Percentiles rank a stretch among this genome's conserved stretches.
phyloP scores from a whole-genome alignment of 2,888 invertebrate species.

The Andrena praecox region DNA sequence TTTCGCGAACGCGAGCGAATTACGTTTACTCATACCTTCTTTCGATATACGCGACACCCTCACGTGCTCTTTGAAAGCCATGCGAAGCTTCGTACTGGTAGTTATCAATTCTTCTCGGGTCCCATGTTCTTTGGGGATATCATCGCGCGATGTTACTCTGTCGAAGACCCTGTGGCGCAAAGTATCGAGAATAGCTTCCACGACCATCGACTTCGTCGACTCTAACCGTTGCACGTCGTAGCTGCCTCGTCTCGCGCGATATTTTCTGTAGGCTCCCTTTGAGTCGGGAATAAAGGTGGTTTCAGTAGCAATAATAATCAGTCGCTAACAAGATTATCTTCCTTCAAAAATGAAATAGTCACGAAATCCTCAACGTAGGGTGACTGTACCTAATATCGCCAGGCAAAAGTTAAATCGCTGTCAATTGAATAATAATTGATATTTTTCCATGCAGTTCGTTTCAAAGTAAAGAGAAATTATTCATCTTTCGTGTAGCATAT shows the following conservation, averaged over 20 bases:
- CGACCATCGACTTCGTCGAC: slow-evolving; percentile 66
- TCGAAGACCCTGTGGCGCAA: slow-evolving; percentile 71
- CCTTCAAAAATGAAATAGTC: no score
- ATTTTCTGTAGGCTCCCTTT: slow-evolving; percentile 67
- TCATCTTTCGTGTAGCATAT: no score
- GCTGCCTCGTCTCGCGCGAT: slow-evolving; percentile 51
- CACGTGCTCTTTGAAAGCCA: slow-evolving; percentile 69
- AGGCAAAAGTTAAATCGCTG: no score
- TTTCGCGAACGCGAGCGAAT: background rate
- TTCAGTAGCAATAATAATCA: background rate
- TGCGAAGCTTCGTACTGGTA: slow-evolving; percentile 66
- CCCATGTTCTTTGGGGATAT: slow-evolving; percentile 72
- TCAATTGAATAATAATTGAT: no score
- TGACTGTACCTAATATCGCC: no score
- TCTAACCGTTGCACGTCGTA: slow-evolving; percentile 46
- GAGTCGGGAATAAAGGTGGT: background rate
- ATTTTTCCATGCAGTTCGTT: no score
- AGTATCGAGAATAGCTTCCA: slow-evolving; percentile 70
- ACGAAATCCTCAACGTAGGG: no score
- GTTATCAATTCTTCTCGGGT: slow-evolving; percentile 61
- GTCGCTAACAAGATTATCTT: no score
- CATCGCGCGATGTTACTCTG: slow-evolving; percentile 60
- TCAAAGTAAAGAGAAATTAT: no score
- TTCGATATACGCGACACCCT: slow-evolving; percentile 61
- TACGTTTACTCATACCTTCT: slow-evolving; percentile 52